Evolutionary conservation across 2,113 vertebrate species (phyloP).

Genomic region (Hyla sarda): DNA sequence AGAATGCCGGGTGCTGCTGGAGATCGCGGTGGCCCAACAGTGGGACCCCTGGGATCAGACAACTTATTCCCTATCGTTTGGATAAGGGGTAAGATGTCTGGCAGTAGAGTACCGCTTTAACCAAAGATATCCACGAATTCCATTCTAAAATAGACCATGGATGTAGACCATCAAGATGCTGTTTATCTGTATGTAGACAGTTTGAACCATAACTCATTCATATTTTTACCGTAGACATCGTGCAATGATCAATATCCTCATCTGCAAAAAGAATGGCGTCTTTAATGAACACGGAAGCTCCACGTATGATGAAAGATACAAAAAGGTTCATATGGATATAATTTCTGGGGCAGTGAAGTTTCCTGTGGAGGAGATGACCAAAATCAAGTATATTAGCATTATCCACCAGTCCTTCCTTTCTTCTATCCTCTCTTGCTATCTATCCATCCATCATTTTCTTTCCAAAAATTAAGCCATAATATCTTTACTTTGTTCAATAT

Average conservation of each 20-base stretch:
- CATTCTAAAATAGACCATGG: too few relatives aligned
- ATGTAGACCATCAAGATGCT: too few relatives aligned
- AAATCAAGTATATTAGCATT: not conserved
- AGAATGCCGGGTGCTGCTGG: too few relatives aligned
- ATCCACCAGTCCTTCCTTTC: too few relatives aligned
- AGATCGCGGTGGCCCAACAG: too few relatives aligned
- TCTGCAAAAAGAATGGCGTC: conserved; percentile 81
- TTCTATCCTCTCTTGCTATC: not conserved
- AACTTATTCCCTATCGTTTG: too few relatives aligned
- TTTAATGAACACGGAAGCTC: conserved; percentile 82
- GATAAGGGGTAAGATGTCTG: too few relatives aligned
- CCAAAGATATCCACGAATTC: too few relatives aligned
- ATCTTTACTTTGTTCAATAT: not conserved
- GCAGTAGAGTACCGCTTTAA: too few relatives aligned
- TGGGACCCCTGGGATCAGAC: too few relatives aligned
- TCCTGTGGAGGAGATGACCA: conserved; percentile 67
- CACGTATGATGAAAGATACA: conserved; percentile 83
- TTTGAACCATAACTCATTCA: too few relatives aligned
- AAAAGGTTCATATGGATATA: conserved; percentile 91
- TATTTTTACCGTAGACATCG: conserved; percentile 82
- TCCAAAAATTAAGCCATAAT: not conserved
- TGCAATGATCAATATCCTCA: conserved; percentile 81
- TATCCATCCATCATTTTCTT: not conserved
- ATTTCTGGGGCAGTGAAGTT: conserved; percentile 88
- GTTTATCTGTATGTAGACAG: too few relatives aligned